Percentiles rank a stretch among this genome's conserved stretches.
Conservation (phyloP, 2,113 vertebrate species). For the Panurus biarmicus region DNA sequence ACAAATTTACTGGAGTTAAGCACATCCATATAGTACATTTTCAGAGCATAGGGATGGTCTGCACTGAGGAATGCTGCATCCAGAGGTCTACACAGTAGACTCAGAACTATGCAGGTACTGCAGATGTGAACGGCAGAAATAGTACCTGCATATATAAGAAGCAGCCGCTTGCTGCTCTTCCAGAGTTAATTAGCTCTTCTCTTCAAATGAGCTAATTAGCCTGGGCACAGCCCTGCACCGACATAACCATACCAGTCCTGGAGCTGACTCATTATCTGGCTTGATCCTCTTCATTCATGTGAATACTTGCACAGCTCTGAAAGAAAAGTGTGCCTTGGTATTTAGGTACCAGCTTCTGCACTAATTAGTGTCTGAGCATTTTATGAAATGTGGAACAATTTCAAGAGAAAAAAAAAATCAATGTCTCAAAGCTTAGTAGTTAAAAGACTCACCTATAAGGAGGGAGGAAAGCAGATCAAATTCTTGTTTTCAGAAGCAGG, state of each 20-base stretch:
- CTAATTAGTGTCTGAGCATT: slow-evolving; percentile 13
- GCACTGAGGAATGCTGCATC: background rate
- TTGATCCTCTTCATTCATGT: slow-evolving; percentile 28
- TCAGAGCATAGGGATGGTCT: background rate
- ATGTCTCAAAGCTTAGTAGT: background rate
- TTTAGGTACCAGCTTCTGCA: background rate
- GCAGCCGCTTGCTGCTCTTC: background rate
- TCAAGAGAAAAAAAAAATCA: background rate
- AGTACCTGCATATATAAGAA: background rate
- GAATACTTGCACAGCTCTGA: background rate
- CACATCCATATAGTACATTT: background rate
- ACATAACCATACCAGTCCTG: slow-evolving; percentile 13
- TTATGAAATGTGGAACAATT: background rate
- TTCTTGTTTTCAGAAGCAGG: background rate
- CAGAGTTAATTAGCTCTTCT: slow-evolving; percentile 36
- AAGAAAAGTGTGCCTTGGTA: background rate
- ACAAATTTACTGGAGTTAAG: background rate
- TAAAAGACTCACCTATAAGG: background rate
- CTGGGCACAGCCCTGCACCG: background rate
- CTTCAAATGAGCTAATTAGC: slow-evolving; percentile 47
- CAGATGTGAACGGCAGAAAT: background rate
- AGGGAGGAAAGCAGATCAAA: background rate
- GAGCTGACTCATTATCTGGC: slow-evolving; percentile 43
- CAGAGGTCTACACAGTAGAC: background rate
- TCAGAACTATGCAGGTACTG: background rate